phyloP scores from a whole-genome alignment of 2,113 vertebrate genomes.

The Aix galericulata region DNA sequence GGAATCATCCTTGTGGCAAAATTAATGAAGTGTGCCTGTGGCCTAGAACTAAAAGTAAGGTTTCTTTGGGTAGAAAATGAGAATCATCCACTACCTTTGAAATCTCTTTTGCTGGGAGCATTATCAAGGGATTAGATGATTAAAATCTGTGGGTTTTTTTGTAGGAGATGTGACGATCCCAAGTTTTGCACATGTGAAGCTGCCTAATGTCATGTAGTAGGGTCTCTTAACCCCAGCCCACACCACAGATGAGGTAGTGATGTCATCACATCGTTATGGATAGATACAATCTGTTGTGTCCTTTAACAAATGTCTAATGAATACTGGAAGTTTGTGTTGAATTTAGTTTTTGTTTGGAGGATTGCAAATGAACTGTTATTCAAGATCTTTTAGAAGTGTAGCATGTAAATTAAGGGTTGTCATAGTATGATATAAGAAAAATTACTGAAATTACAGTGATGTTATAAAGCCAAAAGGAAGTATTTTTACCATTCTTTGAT shows the following conservation, averaged over 20 bases:
- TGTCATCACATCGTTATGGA: neutral
- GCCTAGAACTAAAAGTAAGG: neutral
- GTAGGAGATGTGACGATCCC: neutral
- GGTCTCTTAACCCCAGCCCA: neutral
- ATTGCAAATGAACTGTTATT: neutral
- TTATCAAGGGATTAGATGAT: neutral
- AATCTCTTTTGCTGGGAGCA: neutral
- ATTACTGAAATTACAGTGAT: neutral
- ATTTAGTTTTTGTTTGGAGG: neutral
- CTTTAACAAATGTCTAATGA: neutral
- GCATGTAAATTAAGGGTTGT: neutral
- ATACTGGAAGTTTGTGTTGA: neutral
- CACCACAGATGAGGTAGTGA: neutral
- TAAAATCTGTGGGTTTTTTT: neutral
- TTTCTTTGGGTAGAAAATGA: neutral
- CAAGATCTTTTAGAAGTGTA: neutral
- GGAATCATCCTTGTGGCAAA: neutral
- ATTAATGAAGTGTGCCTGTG: neutral
- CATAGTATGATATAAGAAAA: neutral
- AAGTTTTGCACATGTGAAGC: accelerated
- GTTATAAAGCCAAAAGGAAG: neutral
- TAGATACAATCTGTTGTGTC: neutral
- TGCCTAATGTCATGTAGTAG: neutral
- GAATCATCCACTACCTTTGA: neutral
- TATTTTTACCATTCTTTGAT: neutral